phyloP scores from a whole-genome alignment of 2,888 invertebrate genomes.

The Plagiodera versicolora region DNA sequence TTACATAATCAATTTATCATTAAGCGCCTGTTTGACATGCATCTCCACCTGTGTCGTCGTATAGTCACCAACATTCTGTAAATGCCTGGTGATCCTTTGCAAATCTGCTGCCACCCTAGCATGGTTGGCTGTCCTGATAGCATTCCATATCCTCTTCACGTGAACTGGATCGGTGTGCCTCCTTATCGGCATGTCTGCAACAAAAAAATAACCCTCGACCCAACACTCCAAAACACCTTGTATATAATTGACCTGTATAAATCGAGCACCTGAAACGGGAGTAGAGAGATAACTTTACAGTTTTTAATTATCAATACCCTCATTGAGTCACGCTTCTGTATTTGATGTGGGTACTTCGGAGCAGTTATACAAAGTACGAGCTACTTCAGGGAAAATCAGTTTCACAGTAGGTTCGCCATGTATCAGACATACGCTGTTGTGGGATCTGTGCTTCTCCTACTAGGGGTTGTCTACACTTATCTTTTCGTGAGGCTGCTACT shows the following conservation, averaged over 20 bases:
- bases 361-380: constrained; percentile 1
- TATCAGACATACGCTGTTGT: constrained; percentile 44
- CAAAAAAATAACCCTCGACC: background rate
- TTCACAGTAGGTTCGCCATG: constrained; percentile 39
- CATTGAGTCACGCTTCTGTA: constrained; percentile 15
- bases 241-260: constrained; percentile 20
- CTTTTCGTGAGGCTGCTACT: constrained; percentile 41
- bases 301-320: constrained; percentile 22
- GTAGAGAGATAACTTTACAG: constrained; percentile 25
- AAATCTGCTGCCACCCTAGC: constrained; percentile 45
- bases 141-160: constrained; percentile 53
- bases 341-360: constrained; percentile 20
- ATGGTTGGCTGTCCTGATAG: constrained; percentile 44
- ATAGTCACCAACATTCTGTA: constrained; percentile 45
- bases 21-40: constrained; percentile 46
- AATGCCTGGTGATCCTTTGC: constrained; percentile 44
- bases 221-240: background rate
- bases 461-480: constrained; percentile 38
- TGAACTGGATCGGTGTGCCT: constrained; percentile 49
- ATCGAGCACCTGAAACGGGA: constrained; percentile 7
- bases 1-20: constrained; percentile 50
- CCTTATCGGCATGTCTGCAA: constrained; percentile 49
- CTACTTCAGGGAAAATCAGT: constrained; percentile 13
- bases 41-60: constrained; percentile 45
- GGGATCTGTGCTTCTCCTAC: constrained; percentile 41